Evolutionary conservation across 2,888 invertebrate genomes (phyloP), one percentile per base, ranked within the genome.

Genomic region (Podabrus alpinus): DNA sequence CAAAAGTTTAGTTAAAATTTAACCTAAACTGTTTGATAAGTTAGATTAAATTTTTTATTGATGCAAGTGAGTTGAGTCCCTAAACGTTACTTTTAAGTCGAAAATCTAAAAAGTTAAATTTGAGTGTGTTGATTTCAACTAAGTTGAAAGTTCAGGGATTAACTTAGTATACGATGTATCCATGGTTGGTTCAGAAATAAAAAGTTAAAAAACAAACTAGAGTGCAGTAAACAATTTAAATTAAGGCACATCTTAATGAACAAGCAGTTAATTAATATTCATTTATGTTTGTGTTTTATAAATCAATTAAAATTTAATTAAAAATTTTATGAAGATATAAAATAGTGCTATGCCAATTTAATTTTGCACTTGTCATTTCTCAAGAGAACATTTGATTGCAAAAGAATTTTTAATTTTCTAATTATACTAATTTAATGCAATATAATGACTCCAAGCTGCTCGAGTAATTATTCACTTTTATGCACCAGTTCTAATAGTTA

Each of bases 401-500:
- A 45, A 45, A 45, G 45, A 45, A 45, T 45, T 45, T 45, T 45
- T 45, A 45, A 45, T 45, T 45, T 45, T 45, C 7, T 29, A 29
- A 13, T n/a, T 45, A n/a, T 45, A 45, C 45, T 45, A 45, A 45
- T 45, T 45, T 45, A 45, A 45, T 45, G 17, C 62, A 19, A 19
- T 16, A 64, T 19, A 64, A 17, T 64, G 21, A 64, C 15, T 64
- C 13, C 62, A 64, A 15, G 62, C 62, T 64, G 62, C 13, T 68
- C 73, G 76, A 76, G 77, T 79, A 79, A 79, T 69, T 68, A 70
- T 60, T 45, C 73, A 76, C 77, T 78, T 78, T 78, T 78, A 78
- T 77, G 74, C 74, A 71, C 71, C 66, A 66, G 72, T 68, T 64
- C 62, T 64, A 76, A 67, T 68, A 75, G 72, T 76, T 79, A 79